Base-by-base conservation (phyloP, 2,888 invertebrate species). In the Apotomis betuletana region DNA sequence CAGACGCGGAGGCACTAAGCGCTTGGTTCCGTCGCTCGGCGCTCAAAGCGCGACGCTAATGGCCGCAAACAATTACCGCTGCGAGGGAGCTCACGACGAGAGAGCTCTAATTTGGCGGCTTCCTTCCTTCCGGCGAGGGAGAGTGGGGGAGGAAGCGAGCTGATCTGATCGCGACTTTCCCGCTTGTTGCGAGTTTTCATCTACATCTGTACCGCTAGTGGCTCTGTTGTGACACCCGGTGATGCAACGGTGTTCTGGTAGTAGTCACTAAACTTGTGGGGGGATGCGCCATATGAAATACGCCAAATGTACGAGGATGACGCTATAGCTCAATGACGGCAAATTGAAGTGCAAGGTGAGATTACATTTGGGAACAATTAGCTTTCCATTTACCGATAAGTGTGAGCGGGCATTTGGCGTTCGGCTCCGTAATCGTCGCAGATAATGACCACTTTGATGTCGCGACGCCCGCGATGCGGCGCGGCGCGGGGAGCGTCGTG, bases 51-150 rank as follows among this genome's bases (percentile, higher is more conserved):
- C 65, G 75, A 76, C 79, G 78, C 79, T 87, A 87, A 93, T 92
- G 91, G 90, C 87, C 79, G 86, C 87, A 86, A 85, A 84, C 89
- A 90, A 89, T 89, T 88, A 86, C 85, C 83, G 88, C 86, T 86
- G 85, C 84, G 83, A 78, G 82, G 80, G 77, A 81, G 81, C 77
- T 80, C 76, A 77, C 71, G 75, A 78, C 82, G 83, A 81, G 83
- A 79, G 82, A 79, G 81, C 83, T 81, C 88, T 89, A 89, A 93
- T 92, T 93, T 88, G 85, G 86, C 87, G 84, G 86, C 87, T 90
- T 90, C 92, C 90, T 89, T 91, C 92, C 91, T 90, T 85, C 87
- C 87, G 83, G 85, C 83, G 82, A 84, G 76, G 79, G 77, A 79
- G 77, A 75, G 67, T 54, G 71, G 70, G 74, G 58, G 64, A 75